phyloP scores from a whole-genome alignment of 2,797 vertebrate species.

The Chiloscyllium punctatum region DNA sequence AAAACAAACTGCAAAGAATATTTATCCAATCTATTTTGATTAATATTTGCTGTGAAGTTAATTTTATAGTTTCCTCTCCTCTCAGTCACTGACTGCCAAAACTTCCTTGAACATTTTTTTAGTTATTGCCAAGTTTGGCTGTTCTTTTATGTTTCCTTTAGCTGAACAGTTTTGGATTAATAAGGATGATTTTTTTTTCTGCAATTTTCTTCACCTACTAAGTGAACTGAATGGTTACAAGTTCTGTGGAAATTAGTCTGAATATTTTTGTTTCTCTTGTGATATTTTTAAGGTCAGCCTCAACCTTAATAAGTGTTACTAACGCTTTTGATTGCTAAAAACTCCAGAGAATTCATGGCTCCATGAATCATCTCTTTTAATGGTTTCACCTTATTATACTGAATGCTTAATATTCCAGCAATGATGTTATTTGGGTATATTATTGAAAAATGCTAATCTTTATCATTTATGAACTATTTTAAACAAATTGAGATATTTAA shows the following conservation, averaged over 20 bases:
- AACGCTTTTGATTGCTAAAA: neutral
- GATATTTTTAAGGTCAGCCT: neutral
- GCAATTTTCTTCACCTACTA: neutral
- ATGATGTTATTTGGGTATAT: neutral
- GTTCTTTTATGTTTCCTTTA: neutral
- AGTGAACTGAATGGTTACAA: neutral
- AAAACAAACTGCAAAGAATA: neutral
- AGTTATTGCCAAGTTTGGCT: neutral
- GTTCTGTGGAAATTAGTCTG: neutral
- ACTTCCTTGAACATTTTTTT: neutral
- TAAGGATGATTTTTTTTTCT: neutral
- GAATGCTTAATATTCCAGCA: neutral
- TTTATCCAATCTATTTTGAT: neutral
- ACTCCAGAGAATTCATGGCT: neutral
- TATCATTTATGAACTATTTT: neutral
- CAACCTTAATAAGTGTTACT: neutral
- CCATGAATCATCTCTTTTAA: neutral
- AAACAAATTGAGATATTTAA: neutral
- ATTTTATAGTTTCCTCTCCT: neutral
- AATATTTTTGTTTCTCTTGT: neutral
- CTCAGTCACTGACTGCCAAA: no score
- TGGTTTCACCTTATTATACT: neutral
- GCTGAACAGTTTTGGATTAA: neutral
- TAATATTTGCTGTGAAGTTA: neutral
- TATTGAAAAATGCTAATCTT: neutral